A percentile compares a stretch with the other conserved stretches of the same genome.
These are phyloP conservation scores for Ciona savignyi DNA, from an alignment of 23 tunicate species.

Conservation along the genomic window DNA sequence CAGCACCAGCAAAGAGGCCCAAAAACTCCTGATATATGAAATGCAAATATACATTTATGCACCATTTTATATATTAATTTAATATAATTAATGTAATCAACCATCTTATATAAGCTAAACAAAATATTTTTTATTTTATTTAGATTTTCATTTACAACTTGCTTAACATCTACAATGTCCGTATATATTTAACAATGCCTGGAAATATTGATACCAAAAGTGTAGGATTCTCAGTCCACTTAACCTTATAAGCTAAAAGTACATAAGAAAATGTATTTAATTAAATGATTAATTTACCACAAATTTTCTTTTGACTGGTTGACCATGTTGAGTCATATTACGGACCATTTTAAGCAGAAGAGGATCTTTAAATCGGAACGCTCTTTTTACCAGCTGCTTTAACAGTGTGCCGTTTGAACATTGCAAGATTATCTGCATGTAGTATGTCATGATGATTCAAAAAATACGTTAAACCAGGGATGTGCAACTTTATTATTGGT, in stretches of 20 bases:
- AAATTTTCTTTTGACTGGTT: conserved; percentile 42
- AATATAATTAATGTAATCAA: too few relatives aligned
- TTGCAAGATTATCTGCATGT: conserved; percentile 56
- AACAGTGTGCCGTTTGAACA: conserved; percentile 55
- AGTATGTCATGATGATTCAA: too few relatives aligned
- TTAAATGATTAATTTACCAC: conserved; percentile 56
- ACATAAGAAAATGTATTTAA: conserved; percentile 50
- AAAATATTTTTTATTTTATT: too few relatives aligned
- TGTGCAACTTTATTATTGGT: too few relatives aligned
- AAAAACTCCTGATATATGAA: conserved; percentile 40
- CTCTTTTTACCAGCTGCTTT: conserved; percentile 65
- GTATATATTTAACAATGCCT: too few relatives aligned
- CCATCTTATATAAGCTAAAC: too few relatives aligned
- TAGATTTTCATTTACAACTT: too few relatives aligned
- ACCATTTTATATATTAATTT: not conserved
- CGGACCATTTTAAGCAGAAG: conserved; percentile 82
- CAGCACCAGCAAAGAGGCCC: conserved; percentile 68
- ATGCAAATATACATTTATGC: not conserved
- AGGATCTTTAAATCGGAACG: conserved; percentile 73
- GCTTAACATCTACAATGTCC: too few relatives aligned
- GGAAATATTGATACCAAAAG: too few relatives aligned
- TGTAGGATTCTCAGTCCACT: too few relatives aligned
- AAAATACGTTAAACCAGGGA: too few relatives aligned
- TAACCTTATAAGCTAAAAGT: too few relatives aligned
- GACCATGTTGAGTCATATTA: conserved; percentile 81